A percentile compares a stretch with the other conserved stretches of the same genome.
Conservation (phyloP, 2,888 invertebrate species). For the Tipula unca region DNA sequence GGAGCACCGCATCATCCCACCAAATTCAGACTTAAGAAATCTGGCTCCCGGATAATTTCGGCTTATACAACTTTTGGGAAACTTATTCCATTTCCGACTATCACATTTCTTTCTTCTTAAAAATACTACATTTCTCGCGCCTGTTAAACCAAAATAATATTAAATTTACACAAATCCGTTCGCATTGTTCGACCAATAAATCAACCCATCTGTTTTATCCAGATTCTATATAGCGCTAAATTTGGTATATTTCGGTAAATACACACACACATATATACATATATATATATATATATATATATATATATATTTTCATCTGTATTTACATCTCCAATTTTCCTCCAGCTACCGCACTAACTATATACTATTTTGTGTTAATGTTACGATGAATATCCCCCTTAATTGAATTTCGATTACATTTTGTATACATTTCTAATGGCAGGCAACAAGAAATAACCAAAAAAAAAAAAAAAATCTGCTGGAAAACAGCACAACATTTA, state of each 20-base stretch:
- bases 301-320: slow-evolving; percentile 8
- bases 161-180: neutral
- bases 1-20: no score
- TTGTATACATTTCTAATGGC: neutral
- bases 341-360: neutral
- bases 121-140: neutral
- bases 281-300: no score
- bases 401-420: slow-evolving; percentile 19
- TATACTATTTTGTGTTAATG: slow-evolving; percentile 15
- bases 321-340: neutral
- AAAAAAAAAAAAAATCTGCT: neutral
- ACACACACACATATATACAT: no score
- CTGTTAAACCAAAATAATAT: neutral
- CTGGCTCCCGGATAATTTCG: no score
- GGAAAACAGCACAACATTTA: neutral
- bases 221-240: neutral
- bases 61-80: no score
- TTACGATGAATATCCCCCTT: slow-evolving; percentile 14
- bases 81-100: no score
- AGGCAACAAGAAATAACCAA: neutral
- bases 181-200: slow-evolving; percentile 20
- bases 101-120: no score
- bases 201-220: slow-evolving; percentile 20
- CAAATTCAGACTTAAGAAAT: no score
- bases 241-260: neutral